Evolutionary conservation across 1,140 invertebrate species (phyloP), one percentile per base, ranked within the genome.

Genomic region (Saccostrea glomerata): DNA sequence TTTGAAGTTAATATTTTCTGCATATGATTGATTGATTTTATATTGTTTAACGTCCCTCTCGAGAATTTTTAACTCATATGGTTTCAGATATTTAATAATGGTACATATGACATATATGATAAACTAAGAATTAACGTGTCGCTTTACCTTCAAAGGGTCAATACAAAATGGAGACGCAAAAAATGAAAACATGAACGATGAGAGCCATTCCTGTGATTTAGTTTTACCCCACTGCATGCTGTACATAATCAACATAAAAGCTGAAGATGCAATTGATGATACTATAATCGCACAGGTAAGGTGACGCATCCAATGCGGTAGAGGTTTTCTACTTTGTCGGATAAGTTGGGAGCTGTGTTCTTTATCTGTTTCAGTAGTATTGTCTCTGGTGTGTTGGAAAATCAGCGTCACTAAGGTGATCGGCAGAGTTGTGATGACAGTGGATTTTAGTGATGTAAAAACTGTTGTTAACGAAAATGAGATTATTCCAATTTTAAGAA

Each of bases 111-210:
- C 20, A 1, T 13, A 63, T 47, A 47, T 47, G 5, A 47, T 47
- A 9, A 47, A 47, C 47, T 7, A 2, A 6, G 47, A 47, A 9
- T 47, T 3, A 9, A 9, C 47, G 17, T 23, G 36, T 55, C 9
- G 17, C 40, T 40, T 83, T 89, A 93, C 92, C 92, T 94, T 94
- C 1, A 92, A 55, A 25, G 92, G 92, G 87, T 94, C 92, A 55
- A 93, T 82, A n/a, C 93, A 20, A 20, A 92, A 20, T 30, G 91
- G 30, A 13, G 92, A 93, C 58, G 90, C 83, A 13, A 93, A 55
- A 66, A 92, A 92, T 13, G 93, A 92, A n/a, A 93, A 84, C 12
- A 93, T 83, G 20, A 94, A 90, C 1, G 91, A 85, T 0, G 89
- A 66, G 40, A 94, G 87, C 93, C 93, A 94, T 73, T 90, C 90